These are phyloP conservation scores for Lypha dubia DNA, from an alignment of 2,888 invertebrate genomes.

Conservation along the genomic window DNA sequence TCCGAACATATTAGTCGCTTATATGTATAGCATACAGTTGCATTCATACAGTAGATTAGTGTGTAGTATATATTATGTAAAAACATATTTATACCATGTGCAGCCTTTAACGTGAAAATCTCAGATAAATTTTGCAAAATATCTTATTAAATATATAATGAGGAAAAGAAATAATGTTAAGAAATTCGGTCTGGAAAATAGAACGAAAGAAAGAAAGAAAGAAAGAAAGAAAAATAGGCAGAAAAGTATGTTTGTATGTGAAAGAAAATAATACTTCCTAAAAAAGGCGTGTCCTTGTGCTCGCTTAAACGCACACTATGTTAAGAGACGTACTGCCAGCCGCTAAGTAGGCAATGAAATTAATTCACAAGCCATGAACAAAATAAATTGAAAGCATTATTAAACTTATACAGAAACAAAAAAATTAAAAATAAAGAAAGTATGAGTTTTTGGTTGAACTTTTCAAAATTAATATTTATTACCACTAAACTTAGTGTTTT, in stretches of 20 bases:
- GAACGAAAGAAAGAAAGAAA: background rate
- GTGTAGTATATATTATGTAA: background rate
- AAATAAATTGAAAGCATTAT: background rate
- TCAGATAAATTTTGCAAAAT: slow-evolving; percentile 2
- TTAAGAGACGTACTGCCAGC: background rate
- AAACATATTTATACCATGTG: background rate
- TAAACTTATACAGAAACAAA: too few species aligned
- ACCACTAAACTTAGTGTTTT: too few species aligned
- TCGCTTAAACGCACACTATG: background rate
- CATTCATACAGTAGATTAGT: background rate
- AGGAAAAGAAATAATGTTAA: slow-evolving; percentile 12
- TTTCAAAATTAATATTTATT: background rate
- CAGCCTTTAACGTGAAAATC: background rate
- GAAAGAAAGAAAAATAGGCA: background rate
- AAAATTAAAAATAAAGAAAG: too few species aligned
- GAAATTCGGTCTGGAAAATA: background rate
- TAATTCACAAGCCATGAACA: slow-evolving; percentile 3
- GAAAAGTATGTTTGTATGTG: background rate
- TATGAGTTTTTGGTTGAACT: too few species aligned
- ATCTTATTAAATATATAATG: slow-evolving; percentile 12
- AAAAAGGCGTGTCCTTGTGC: slow-evolving; percentile 37
- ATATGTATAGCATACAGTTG: background rate
- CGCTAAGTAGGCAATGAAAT: slow-evolving; percentile 15
- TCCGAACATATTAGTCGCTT: background rate
- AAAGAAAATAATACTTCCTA: slow-evolving; percentile 12